Evolutionary conservation across 1,140 invertebrate genomes (phyloP), one percentile per base, ranked within the genome.

Genomic region (Cherax destructor): DNA sequence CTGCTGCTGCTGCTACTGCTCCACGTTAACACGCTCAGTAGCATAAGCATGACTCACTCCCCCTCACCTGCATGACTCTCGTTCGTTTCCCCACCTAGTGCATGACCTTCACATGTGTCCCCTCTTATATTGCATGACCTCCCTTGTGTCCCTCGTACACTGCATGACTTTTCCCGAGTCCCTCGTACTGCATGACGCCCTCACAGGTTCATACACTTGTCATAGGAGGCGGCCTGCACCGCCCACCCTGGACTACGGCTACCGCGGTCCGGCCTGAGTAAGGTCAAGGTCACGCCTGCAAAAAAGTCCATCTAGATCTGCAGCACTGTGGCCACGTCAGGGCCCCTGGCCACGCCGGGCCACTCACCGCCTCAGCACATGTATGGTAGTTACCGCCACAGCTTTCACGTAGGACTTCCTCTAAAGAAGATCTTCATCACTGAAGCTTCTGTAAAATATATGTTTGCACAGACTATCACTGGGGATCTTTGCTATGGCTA

Each of bases 351-450:
- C 77, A 30, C 24, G 24, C 16, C 18, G n/a, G 50, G 87, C 79
- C 30, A 61, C n/a, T 61, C 65, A 76, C 79, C 87, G 65, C 79
- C 77, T 74, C 65, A 80, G 79, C 78, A 80, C 78, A 41, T 77
- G 79, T 89, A 83, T 41, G 74, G 65, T 89, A 89, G 87, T 77
- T 41, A 61, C 47, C 52, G 87, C 87, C 87, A 89, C 87, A 69
- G 80, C 79, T 89, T 83, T 72, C 79, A 89, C 79, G 87, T 89
- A 89, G 87, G 87, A 83, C 78, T 52, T 52, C 50, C 16, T 56
- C 5, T 5, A 69, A 18, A 69, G 65, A 69, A n/a, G 65, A 69
- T 69, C 18, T 21, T 69, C 50, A 74, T 56, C 52, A 56, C 69
- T 49, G 11, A 50, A 86, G 84, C 84, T 86, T 85, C 52, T 50